These are phyloP conservation scores for Temnothorax ravouxi DNA, from an alignment of 2,888 invertebrate species.

Conservation along the genomic window DNA sequence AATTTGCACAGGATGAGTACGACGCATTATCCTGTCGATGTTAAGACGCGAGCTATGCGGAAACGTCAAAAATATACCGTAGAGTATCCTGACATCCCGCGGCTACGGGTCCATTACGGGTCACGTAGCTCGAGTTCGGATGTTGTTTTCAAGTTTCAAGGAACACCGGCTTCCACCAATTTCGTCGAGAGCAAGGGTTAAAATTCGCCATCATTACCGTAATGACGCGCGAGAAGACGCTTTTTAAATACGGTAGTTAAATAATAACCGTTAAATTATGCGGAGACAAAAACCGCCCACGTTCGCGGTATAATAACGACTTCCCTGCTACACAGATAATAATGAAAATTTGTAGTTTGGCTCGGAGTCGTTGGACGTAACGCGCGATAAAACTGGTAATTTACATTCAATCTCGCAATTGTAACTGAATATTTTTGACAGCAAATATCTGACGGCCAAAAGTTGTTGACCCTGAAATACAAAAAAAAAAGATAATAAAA, in stretches of 20 bases:
- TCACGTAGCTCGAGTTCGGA: slow-evolving; percentile 34
- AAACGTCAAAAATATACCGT: slow-evolving; percentile 12
- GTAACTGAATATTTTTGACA: slow-evolving; percentile 1
- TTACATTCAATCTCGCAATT: neutral
- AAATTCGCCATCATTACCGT: slow-evolving; percentile 40
- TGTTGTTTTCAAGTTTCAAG: slow-evolving; percentile 29
- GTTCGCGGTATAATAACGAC: slow-evolving; percentile 1
- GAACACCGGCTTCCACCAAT: slow-evolving; percentile 1
- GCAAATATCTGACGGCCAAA: neutral
- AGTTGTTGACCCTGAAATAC: neutral
- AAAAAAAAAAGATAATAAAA: neutral
- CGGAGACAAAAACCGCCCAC: slow-evolving; percentile 29
- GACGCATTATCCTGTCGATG: slow-evolving; percentile 25
- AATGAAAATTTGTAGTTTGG: slow-evolving; percentile 21
- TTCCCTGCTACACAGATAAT: neutral
- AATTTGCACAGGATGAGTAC: slow-evolving; percentile 2
- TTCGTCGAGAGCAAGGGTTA: slow-evolving; percentile 28
- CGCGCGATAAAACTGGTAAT: neutral
- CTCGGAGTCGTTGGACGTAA: slow-evolving; percentile 5
- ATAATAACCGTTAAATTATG: slow-evolving; percentile 45
- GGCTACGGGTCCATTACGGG: slow-evolving; percentile 37
- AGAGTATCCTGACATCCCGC: slow-evolving; percentile 24
- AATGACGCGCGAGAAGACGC: slow-evolving; percentile 30
- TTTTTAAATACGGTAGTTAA: slow-evolving; percentile 23
- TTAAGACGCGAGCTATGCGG: slow-evolving; percentile 32